Evolutionary conservation across 2,888 invertebrate species (phyloP).

Genomic region (Ctena decussata): DNA sequence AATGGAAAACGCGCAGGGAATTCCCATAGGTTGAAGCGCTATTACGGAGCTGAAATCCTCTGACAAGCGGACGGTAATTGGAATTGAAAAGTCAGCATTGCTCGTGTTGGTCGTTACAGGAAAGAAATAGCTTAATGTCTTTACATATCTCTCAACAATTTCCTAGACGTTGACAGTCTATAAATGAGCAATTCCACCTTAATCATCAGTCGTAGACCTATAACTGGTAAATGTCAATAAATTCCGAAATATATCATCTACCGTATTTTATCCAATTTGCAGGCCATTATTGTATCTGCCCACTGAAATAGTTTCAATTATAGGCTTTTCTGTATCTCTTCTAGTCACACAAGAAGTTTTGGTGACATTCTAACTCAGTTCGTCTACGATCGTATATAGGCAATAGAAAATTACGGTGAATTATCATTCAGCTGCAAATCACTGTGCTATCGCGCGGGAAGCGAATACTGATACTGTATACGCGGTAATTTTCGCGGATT

Average conservation of each 20-base stretch:
- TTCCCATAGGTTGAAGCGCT: slow-evolving; percentile 54
- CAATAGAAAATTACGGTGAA: too few relatives aligned
- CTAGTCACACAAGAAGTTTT: too few relatives aligned
- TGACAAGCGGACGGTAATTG: slow-evolving; percentile 65
- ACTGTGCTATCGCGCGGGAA: too few relatives aligned
- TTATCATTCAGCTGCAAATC: too few relatives aligned
- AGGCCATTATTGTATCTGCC: too few relatives aligned
- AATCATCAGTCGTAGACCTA: slow-evolving; percentile 61
- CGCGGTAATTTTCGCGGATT: too few relatives aligned
- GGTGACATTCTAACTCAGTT: too few relatives aligned
- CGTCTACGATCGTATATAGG: too few relatives aligned
- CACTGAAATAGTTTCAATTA: too few relatives aligned
- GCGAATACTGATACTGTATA: too few relatives aligned
- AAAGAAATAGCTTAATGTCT: slow-evolving; percentile 68
- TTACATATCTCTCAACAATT: slow-evolving; percentile 61
- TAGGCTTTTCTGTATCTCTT: too few relatives aligned
- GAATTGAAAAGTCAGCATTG: slow-evolving; percentile 61
- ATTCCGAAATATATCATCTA: background rate
- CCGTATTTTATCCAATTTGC: too few relatives aligned
- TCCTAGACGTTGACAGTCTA: slow-evolving; percentile 62
- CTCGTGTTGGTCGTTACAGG: slow-evolving; percentile 56
- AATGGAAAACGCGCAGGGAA: slow-evolving; percentile 52
- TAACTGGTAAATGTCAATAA: slow-evolving; percentile 56
- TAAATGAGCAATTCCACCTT: slow-evolving; percentile 68
- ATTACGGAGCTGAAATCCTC: slow-evolving; percentile 42